These are phyloP conservation scores for Ochropleura leucogaster DNA, from an alignment of 2,888 invertebrate genomes.

Conservation along the genomic window DNA sequence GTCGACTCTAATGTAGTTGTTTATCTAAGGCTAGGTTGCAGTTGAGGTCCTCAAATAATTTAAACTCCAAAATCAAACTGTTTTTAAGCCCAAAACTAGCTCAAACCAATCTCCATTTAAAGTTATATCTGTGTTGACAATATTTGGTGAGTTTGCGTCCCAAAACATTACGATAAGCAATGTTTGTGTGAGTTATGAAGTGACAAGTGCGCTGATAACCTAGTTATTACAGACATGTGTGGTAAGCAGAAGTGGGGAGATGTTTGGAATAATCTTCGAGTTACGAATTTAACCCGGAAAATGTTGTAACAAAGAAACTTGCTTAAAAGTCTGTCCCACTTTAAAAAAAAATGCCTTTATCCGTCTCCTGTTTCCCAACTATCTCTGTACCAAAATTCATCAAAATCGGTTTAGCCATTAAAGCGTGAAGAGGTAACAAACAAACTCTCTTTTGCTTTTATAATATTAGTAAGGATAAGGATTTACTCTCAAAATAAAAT, in stretches of 20 bases:
- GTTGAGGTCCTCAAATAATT: not conserved
- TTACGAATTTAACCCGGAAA: not conserved
- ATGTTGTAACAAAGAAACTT: not conserved
- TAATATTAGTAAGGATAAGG: no score
- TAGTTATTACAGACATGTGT: slow-evolving; percentile 3
- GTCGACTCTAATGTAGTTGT: no score
- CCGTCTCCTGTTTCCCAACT: no score
- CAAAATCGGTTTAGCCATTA: no score
- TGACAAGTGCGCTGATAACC: slow-evolving; percentile 48
- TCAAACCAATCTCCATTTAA: slow-evolving; percentile 9
- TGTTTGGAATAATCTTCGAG: slow-evolving; percentile 1
- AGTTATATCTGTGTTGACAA: slow-evolving; percentile 27
- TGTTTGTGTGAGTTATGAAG: slow-evolving; percentile 26
- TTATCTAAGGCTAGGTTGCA: no score
- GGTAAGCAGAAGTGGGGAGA: slow-evolving; percentile 10
- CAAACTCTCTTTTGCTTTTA: no score
- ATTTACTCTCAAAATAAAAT: no score
- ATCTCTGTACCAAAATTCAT: no score
- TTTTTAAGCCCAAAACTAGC: not conserved
- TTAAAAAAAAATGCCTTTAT: no score
- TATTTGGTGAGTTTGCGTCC: slow-evolving; percentile 35
- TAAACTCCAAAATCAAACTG: not conserved
- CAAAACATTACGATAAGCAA: slow-evolving; percentile 44
- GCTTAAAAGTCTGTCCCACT: no score
- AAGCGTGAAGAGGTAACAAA: no score